Evolutionary conservation across 2,888 invertebrate genomes (phyloP), one percentile per base, ranked within the genome.

Genomic region (Bedellia somnulentella): DNA sequence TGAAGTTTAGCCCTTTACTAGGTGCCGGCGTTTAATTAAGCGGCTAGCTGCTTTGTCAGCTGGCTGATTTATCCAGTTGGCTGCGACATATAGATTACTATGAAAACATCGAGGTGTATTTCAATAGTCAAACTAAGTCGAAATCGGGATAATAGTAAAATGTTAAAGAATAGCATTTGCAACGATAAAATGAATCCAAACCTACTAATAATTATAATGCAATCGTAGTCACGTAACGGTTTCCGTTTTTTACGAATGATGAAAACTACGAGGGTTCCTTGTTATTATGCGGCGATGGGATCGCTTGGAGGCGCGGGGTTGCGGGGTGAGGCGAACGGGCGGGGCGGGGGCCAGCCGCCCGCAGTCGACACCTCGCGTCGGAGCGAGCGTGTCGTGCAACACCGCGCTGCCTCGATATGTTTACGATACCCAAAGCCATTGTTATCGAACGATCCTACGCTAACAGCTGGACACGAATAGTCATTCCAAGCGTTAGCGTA

Each of bases 211-310:
- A 51, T 49, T 53, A 54, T 56, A 57, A 57, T 53, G 48, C 44
- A 57, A 50, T 50, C 52, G 48, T 46, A 57, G 57, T 58, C 57
- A 60, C 57, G 60, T 64, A 70, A 71, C 70, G 67, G 70, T 70
- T 68, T 64, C 59, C 60, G 57, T 57, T 61, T 56, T 53, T 38
- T 44, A 56, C 50, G 54, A 55, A 60, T 60, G 55, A 54, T 54
- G 41, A 57, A 64, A 68, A 60, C 53, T 56, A 58, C 49, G 29
- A 30, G 67, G 67, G 68, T 67, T 53, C 57, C 52, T 64, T 67
- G 60, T 55, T 60, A 62, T 68, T 60, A 62, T 68, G 68, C 66
- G 63, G 60, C 57, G 52, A 59, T 59, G 58, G 64, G 56, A 63
- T 59, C 50, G 57, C 45, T 11, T 18, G 18, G 35, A 32, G 35